Evolutionary conservation across 2,888 invertebrate species (phyloP).

Genomic region (Caenorhabditis sp.): DNA sequence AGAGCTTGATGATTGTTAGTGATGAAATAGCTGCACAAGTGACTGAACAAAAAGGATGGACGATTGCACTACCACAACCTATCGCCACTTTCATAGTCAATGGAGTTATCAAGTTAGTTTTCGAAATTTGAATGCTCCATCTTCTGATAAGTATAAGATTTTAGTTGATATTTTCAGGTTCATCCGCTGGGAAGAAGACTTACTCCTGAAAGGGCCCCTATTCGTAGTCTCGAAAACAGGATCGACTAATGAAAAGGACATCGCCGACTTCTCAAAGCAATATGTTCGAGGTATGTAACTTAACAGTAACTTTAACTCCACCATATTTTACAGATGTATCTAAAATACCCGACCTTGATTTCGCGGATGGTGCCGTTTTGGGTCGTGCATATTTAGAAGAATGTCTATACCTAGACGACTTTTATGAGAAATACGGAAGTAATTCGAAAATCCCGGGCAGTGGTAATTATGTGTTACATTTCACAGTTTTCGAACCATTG

Average conservation of each 20-base stretch:
- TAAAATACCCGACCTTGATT: conserved; percentile 39
- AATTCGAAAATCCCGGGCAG: conserved; percentile 27
- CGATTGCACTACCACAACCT: conserved; percentile 48
- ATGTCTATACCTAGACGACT: conserved; percentile 47
- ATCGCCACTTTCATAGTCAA: conserved; percentile 45
- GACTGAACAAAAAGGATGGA: conserved; percentile 49
- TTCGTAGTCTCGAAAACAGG: conserved; percentile 45
- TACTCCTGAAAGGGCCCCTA: conserved; percentile 54
- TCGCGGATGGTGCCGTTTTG: conserved; percentile 50
- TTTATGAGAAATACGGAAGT: conserved; percentile 35
- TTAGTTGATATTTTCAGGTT: too few species aligned
- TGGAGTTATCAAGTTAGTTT: conserved; percentile 33
- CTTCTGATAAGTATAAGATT: too few species aligned
- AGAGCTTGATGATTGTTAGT: conserved; percentile 40
- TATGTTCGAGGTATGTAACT: conserved; percentile 30
- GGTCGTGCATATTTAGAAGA: conserved; percentile 55
- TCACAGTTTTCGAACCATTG: conserved; percentile 49
- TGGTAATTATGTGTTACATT: conserved; percentile 53
- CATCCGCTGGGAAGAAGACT: conserved; percentile 44
- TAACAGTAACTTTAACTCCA: neutral
- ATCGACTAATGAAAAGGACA: conserved; percentile 19
- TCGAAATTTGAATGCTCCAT: neutral
- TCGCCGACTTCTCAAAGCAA: conserved; percentile 28
- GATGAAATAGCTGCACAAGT: conserved; percentile 39
- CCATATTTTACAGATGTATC: conserved; percentile 13